phyloP scores from a whole-genome alignment of 2,888 invertebrate genomes.

The Apantesis nais region DNA sequence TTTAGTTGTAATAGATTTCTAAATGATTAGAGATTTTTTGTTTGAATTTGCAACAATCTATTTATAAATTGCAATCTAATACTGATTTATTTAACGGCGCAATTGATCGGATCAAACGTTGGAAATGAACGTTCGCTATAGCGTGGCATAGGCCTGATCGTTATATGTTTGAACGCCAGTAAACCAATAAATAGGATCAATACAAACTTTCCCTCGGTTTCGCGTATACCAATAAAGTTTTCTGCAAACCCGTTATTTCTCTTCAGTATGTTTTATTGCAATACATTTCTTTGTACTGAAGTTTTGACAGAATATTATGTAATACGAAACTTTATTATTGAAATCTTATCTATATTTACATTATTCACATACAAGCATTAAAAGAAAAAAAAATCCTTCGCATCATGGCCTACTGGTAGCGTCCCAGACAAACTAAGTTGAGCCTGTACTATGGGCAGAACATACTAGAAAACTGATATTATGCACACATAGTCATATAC shows the following conservation, averaged over 20 bases:
- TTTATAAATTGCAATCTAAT: not conserved
- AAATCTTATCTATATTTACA: too few relatives aligned
- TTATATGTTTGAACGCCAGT: conserved; percentile 13
- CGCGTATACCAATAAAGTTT: conserved; percentile 30
- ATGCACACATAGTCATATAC: too few relatives aligned
- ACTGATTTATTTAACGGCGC: not conserved
- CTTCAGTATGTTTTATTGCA: conserved; percentile 8
- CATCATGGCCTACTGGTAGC: too few relatives aligned
- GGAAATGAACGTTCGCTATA: conserved; percentile 4
- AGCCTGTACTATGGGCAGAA: too few relatives aligned
- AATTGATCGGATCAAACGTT: not conserved
- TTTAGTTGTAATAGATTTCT: not conserved
- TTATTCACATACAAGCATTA: too few relatives aligned
- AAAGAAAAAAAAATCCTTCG: too few relatives aligned
- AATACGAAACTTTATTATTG: not conserved
- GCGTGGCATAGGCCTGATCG: not conserved
- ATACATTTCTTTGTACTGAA: conserved; percentile 14
- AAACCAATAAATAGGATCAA: conserved; percentile 37
- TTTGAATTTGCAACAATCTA: not conserved
- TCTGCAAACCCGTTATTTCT: conserved; percentile 3
- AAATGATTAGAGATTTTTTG: not conserved
- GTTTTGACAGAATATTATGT: conserved; percentile 24
- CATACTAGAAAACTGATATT: too few relatives aligned
- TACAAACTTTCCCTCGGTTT: conserved; percentile 26
- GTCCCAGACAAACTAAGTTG: too few relatives aligned